These are phyloP conservation scores for Drymonia ruficornis DNA, from an alignment of 2,888 invertebrate species.

Conservation along the genomic window DNA sequence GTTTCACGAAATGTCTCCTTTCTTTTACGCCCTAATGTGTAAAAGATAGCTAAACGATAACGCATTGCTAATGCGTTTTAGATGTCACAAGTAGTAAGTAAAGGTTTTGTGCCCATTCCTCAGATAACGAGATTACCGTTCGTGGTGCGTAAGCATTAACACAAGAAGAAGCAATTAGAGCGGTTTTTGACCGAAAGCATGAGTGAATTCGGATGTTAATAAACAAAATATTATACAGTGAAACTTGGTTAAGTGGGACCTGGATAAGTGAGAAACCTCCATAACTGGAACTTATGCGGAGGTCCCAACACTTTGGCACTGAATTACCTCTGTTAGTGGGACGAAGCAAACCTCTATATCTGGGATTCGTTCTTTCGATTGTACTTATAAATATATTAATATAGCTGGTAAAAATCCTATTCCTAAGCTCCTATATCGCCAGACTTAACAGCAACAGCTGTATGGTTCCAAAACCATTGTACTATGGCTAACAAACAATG, in stretches of 20 bases:
- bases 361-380: no score
- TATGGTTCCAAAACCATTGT: no score
- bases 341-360: no score
- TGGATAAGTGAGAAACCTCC: slow-evolving; percentile 20
- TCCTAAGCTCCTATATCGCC: no score
- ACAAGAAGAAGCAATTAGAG: neutral
- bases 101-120: neutral
- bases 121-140: neutral
- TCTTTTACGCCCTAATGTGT: neutral
- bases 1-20: neutral
- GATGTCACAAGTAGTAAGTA: neutral
- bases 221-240: no score
- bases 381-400: no score
- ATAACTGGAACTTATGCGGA: slow-evolving; percentile 22
- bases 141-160: neutral
- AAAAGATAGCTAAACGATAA: neutral
- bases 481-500: no score
- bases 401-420: no score
- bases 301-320: slow-evolving; percentile 24
- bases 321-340: slow-evolving; percentile 20
- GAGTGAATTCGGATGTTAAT: no score
- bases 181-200: no score
- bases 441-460: no score
- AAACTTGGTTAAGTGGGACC: slow-evolving; percentile 3
- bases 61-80: neutral